Base-by-base conservation (phyloP, 92 coral and sea anemone genomes). In the Desmophyllum pertusum region DNA sequence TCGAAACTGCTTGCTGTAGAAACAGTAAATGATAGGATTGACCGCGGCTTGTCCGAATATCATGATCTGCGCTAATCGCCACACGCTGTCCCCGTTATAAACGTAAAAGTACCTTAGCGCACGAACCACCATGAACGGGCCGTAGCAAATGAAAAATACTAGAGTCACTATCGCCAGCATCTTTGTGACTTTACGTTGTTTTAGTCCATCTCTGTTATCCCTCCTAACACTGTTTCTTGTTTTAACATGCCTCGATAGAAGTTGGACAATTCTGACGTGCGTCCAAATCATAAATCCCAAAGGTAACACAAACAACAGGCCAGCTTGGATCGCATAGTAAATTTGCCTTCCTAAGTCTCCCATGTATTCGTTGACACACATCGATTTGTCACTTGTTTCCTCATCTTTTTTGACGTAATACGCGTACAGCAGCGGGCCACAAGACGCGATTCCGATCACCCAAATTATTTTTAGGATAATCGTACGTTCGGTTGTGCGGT, bases 251-350 rank as follows among this genome's bases (percentile, higher is more conserved):
- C 45, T 73, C 4, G 87, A 66, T 36, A 96, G 71, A 40, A 66
- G 84, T 13, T 76, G 80, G 59, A 94, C 92, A 42, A 96, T 94
- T 50, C 78, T 78, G 48, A 70, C n/a, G 40, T 96, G 98, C 1
- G 98, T 86, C 30, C 89, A 89, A 23, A 75, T 79, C 98, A 96
- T 94, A 70, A 90, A 84, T 1, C 71, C 64, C 3, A 94, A 43
- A 0, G 98, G 98, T 0, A 86, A 59, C 13, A 96, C 79, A 76
- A 96, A 96, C 0, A 96, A 79, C 0, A 89, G 27, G 5, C 85
- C 83, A 10, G 95, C 98, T 79, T 96, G 98, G 9, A 94, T 38
- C 5, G 95, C 82, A 72, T 96, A 96, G 72, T 96, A 96, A 14
- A 89, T 84, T 76, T 94, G 98, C 43, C 98, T 86, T 7, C 93